Conservation (phyloP, 2,797 vertebrate genomes). For the Sebastes flavidus region DNA sequence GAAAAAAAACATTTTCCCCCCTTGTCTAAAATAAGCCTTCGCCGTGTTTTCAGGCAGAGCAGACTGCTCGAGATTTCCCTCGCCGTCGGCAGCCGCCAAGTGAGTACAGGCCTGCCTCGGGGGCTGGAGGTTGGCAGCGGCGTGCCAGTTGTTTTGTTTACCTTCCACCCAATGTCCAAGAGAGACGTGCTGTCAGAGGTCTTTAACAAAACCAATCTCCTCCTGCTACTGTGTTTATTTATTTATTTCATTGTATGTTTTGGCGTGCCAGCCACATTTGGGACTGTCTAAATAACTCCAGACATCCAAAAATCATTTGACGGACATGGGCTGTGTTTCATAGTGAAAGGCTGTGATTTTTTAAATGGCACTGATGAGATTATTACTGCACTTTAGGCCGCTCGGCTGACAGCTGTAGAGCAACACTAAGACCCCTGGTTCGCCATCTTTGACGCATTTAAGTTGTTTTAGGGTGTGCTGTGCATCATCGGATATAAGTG, state of each 20-base stretch:
- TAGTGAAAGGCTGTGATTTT: slow-evolving; percentile 46
- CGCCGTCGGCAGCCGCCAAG: slow-evolving; percentile 29
- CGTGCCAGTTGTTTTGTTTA: slow-evolving; percentile 71
- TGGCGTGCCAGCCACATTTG: slow-evolving; percentile 54
- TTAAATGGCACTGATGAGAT: slow-evolving; percentile 57
- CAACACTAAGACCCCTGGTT: neutral
- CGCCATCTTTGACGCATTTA: neutral
- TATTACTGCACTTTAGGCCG: slow-evolving; percentile 34
- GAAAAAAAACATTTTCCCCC: neutral
- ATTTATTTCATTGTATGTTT: slow-evolving; percentile 35
- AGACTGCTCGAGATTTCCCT: slow-evolving; percentile 48
- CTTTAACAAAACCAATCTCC: slow-evolving; percentile 63
- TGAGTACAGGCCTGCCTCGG: slow-evolving; percentile 47
- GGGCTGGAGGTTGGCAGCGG: slow-evolving; percentile 57
- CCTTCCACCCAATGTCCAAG: slow-evolving; percentile 68
- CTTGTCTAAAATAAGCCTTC: slow-evolving; percentile 34
- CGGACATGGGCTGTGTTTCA: slow-evolving; percentile 48
- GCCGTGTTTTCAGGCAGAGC: slow-evolving; percentile 42
- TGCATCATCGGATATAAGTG: neutral
- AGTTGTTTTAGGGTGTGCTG: neutral
- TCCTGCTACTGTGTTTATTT: slow-evolving; percentile 50
- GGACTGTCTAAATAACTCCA: slow-evolving; percentile 61
- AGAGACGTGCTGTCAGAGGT: slow-evolving; percentile 64
- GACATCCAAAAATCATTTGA: slow-evolving; percentile 54
- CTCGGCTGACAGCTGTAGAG: neutral